Percentiles rank a stretch among this genome's conserved stretches.
Conservation (phyloP, 2,797 vertebrate species). For the Petrocephalus schoutedeni region DNA sequence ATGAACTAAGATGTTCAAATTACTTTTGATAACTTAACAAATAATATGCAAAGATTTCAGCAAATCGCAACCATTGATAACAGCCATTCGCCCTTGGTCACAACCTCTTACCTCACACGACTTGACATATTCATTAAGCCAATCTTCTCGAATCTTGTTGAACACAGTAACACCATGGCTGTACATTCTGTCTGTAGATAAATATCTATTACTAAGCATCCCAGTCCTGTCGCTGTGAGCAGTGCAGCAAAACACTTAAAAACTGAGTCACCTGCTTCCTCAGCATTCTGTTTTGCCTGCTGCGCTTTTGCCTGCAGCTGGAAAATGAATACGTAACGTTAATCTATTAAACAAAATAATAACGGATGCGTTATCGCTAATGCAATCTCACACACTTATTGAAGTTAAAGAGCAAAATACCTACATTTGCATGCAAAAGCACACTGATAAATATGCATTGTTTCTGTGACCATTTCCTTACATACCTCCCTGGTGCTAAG, state of each 20-base stretch:
- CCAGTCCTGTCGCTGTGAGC: background rate
- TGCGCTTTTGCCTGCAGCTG: slow-evolving; percentile 82
- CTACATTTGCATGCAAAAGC: background rate
- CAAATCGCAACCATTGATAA: background rate
- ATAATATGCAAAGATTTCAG: background rate
- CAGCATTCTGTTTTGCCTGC: slow-evolving; percentile 78
- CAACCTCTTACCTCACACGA: slow-evolving; percentile 76
- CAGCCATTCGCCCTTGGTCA: background rate
- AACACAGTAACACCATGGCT: slow-evolving; percentile 63
- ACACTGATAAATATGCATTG: background rate
- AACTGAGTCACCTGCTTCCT: slow-evolving; percentile 57
- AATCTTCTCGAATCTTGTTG: slow-evolving; percentile 75
- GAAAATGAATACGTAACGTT: slow-evolving; percentile 13
- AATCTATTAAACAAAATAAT: background rate
- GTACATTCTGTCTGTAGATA: slow-evolving; percentile 70
- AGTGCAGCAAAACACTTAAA: background rate
- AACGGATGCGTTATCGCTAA: background rate
- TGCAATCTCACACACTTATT: background rate
- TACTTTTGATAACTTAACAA: background rate
- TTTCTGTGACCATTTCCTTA: background rate
- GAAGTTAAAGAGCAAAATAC: background rate
- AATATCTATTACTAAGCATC: background rate
- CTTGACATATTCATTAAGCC: slow-evolving; percentile 78
- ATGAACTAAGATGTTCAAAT: background rate
- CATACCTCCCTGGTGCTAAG: background rate